phyloP scores from a whole-genome alignment of 2,797 vertebrate species.

The Acrocephalus scirpaceus region DNA sequence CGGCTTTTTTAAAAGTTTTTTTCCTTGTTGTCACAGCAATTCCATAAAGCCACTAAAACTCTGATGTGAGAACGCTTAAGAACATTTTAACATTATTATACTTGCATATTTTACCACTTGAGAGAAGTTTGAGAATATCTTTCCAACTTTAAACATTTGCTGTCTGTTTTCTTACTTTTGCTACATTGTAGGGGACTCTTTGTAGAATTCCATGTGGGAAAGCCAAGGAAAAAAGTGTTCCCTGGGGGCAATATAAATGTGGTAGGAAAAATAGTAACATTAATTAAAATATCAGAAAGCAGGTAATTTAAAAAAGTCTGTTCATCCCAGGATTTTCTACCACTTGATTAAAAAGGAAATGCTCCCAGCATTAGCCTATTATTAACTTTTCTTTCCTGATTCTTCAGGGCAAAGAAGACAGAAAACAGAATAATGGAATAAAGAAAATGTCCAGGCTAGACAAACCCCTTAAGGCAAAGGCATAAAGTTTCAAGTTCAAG shows the following conservation, averaged over 20 bases:
- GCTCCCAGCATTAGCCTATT: neutral
- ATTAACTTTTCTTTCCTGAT: neutral
- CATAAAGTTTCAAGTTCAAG: neutral
- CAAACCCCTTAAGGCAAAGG: neutral
- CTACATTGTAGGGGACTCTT: neutral
- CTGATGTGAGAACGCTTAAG: neutral
- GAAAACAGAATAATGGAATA: neutral
- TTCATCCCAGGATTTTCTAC: neutral
- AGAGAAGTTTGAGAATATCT: neutral
- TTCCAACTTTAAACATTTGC: neutral
- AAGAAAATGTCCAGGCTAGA: neutral
- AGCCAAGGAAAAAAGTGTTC: neutral
- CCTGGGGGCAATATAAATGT: neutral
- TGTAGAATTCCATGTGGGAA: neutral
- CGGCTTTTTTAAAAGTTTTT: neutral
- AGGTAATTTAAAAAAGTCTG: neutral
- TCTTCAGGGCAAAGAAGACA: neutral
- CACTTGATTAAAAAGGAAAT: conserved; percentile 21
- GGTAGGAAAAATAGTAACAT: neutral
- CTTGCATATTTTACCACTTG: neutral
- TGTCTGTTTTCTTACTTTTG: neutral
- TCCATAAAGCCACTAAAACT: neutral
- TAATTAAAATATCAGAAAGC: conserved; percentile 34
- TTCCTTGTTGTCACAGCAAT: neutral
- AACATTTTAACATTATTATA: neutral